phyloP scores from a whole-genome alignment of 2,888 invertebrate genomes.

The Xestia ashworthii region DNA sequence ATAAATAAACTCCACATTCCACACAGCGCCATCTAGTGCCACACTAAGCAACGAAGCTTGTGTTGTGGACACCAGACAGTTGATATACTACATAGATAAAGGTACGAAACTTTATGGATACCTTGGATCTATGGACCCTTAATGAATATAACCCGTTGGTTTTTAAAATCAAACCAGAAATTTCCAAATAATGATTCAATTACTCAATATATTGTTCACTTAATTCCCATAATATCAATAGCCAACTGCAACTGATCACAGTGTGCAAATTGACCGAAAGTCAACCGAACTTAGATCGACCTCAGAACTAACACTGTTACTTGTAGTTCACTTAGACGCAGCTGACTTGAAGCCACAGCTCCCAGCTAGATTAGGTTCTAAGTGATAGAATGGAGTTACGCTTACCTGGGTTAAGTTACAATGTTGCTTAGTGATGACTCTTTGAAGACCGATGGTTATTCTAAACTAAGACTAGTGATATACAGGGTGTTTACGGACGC shows the following conservation, averaged over 20 bases:
- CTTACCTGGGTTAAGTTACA: slow-evolving; percentile 39
- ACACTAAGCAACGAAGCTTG: too few relatives aligned
- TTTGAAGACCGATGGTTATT: neutral
- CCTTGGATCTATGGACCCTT: too few relatives aligned
- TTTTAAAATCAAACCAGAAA: too few relatives aligned
- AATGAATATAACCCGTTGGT: too few relatives aligned
- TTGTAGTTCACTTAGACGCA: slow-evolving; percentile 35
- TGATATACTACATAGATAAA: too few relatives aligned
- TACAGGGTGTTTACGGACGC: too few relatives aligned
- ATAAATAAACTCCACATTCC: too few relatives aligned
- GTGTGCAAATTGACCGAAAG: slow-evolving; percentile 23
- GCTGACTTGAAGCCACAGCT: slow-evolving; percentile 34
- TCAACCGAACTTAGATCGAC: slow-evolving; percentile 19
- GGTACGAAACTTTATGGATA: neutral
- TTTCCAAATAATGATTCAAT: too few relatives aligned
- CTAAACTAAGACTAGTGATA: neutral
- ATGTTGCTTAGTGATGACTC: slow-evolving; percentile 16
- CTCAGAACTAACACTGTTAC: slow-evolving; percentile 19
- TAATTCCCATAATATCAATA: neutral
- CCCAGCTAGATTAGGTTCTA: slow-evolving; percentile 41
- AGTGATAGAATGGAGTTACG: slow-evolving; percentile 27
- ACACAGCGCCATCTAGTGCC: too few relatives aligned
- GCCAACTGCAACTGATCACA: slow-evolving; percentile 4
- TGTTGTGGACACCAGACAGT: too few relatives aligned
- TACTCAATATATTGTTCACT: neutral